Conservation (phyloP, 2,113 vertebrate genomes). For the Miniopterus natalensis region DNA sequence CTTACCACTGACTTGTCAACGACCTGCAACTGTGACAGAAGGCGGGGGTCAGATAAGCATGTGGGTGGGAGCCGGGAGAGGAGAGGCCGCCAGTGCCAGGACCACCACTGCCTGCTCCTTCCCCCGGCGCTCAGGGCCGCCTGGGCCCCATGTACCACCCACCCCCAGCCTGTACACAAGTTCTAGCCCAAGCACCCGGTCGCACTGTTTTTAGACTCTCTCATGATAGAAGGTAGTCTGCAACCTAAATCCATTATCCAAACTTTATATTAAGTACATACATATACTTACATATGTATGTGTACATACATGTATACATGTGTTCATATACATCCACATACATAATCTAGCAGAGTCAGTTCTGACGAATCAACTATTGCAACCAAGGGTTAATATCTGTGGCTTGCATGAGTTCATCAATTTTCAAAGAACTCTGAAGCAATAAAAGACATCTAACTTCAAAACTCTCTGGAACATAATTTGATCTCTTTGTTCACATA, state of each 20-base stretch:
- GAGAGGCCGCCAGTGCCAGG: background rate
- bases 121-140: background rate
- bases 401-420: conserved; percentile 14
- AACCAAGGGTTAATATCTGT: conserved; percentile 34
- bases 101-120: no score
- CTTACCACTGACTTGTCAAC: background rate
- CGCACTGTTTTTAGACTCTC: background rate
- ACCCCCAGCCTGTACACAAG: no score
- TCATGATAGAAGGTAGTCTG: background rate
- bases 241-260: conserved; percentile 3
- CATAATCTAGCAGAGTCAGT: background rate
- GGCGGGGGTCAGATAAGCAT: background rate
- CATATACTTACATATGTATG: background rate
- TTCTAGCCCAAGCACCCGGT: background rate
- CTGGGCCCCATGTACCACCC: background rate
- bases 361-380: conserved; percentile 34
- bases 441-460: conserved; percentile 66
- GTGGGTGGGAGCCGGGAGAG: background rate
- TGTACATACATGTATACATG: background rate
- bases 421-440: conserved; percentile 70
- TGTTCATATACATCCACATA: background rate
- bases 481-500: conserved; percentile 56
- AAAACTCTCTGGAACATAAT: conserved; percentile 74
- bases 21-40: background rate
- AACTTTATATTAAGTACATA: background rate